These are phyloP conservation scores for Parauchenoglanis ngamensis DNA, from an alignment of 2,797 vertebrate species.

Conservation along the genomic window DNA sequence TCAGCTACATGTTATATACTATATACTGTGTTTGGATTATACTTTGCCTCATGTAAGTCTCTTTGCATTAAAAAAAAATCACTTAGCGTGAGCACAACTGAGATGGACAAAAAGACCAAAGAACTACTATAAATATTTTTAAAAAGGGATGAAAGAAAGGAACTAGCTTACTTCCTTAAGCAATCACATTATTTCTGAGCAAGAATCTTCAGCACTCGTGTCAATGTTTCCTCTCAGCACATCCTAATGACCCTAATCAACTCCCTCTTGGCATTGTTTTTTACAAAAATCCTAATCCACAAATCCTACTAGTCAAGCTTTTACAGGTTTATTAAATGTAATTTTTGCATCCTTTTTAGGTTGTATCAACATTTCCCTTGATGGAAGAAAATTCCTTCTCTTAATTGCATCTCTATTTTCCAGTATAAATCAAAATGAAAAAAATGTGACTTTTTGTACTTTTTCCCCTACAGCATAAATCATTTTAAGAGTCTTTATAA, in stretches of 20 bases:
- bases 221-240: conserved; percentile 52
- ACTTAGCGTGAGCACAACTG: background rate
- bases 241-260: conserved; percentile 69
- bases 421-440: background rate
- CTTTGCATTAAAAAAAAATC: background rate
- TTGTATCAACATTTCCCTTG: conserved; percentile 59
- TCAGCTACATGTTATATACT: background rate
- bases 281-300: conserved; percentile 74
- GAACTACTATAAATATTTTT: background rate
- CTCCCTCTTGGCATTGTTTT: conserved; percentile 70
- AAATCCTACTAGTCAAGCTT: conserved; percentile 82
- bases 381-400: background rate
- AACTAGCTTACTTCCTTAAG: background rate
- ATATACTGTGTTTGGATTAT: background rate
- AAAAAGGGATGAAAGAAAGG: background rate
- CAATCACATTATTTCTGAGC: background rate
- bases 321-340: conserved; percentile 73
- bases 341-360: conserved; percentile 63
- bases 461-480: background rate
- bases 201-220: background rate
- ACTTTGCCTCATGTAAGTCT: background rate
- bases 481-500: background rate
- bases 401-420: background rate
- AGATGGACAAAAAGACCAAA: background rate
- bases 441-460: background rate